Evolutionary conservation across 2,888 invertebrate species (phyloP), one percentile per base, ranked within the genome.

Genomic region (Synanthedon formicaeformis): DNA sequence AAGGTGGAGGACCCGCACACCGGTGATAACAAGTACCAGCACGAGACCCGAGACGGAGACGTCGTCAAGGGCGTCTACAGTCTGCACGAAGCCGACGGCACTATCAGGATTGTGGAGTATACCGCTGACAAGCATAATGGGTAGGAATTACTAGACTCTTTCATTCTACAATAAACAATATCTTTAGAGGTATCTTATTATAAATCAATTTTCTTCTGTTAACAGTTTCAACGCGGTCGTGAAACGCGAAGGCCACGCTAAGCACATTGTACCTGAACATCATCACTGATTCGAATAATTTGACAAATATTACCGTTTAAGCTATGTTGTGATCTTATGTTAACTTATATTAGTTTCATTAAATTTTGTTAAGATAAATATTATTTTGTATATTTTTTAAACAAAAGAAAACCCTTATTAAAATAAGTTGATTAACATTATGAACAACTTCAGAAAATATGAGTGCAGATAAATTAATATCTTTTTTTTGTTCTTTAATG

Each of bases 1-100:
- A 75, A 75, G 54, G 81, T 83, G 34, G 65, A 74, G 60, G 82
- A 82, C 61, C 71, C 71, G 23, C 76, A 79, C 63, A 83, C 81
- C 57, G 78, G 78, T 50, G 81, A 83, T 64, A 64, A 64, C 59
- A 77, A 79, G 63, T 64, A 62, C 55, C 77, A 75, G 61, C 73
- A 75, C 59, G 83, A 83, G 60, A 57, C 61, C 52, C 63, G 70
- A 41, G 78, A 78, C 56, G 79, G 79, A 41, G 79, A 78, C 60
- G 66, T 68, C 41, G 78, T 78, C 18, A 74, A 78, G 57, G 79
- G 78, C 16, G 60, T 64, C 50, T 69, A 75, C 63, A 68, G 71
- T 52, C 59, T 63, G 55, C 61, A 60, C 45, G 59, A 63, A 50
- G 56, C 62, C 12, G 62, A 60, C 40, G 60, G 61, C 40, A 59